Evolutionary conservation across 2,113 vertebrate genomes (phyloP).

Genomic region (Bos javanicus): DNA sequence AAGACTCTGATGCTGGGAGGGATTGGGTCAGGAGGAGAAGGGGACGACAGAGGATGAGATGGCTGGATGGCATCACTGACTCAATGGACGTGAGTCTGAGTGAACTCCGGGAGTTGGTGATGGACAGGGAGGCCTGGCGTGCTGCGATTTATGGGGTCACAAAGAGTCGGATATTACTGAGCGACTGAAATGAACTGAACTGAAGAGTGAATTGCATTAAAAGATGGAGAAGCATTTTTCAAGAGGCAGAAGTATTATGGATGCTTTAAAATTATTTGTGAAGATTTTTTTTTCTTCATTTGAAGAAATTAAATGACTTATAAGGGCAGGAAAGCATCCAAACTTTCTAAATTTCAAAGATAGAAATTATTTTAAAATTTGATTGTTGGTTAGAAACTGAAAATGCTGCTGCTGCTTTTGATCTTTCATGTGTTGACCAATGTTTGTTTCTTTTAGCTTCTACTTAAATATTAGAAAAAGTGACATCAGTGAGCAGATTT

Average conservation of each 20-base stretch:
- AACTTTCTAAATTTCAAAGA: not conserved
- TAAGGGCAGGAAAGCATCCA: not conserved
- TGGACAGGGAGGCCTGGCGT: too few species aligned
- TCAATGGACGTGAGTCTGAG: too few species aligned
- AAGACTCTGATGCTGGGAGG: too few species aligned
- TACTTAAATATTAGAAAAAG: not conserved
- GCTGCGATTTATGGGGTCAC: too few species aligned
- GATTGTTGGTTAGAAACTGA: not conserved
- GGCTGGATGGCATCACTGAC: too few species aligned
- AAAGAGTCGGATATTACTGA: too few species aligned
- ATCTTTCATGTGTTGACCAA: not conserved
- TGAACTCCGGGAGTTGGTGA: too few species aligned
- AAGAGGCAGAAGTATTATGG: not conserved
- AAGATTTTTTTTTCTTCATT: not conserved
- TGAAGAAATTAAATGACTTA: not conserved
- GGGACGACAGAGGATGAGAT: too few species aligned
- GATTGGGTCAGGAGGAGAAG: too few species aligned
- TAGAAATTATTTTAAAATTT: not conserved
- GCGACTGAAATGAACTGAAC: too few species aligned
- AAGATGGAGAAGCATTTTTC: not conserved
- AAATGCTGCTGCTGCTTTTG: not conserved
- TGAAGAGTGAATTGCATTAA: not conserved
- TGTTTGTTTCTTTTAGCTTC: conserved; percentile 13
- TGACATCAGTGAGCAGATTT: not conserved
- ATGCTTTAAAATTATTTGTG: not conserved